phyloP scores from a whole-genome alignment of 2,797 vertebrate species.

The Notoglanidium macrostoma region DNA sequence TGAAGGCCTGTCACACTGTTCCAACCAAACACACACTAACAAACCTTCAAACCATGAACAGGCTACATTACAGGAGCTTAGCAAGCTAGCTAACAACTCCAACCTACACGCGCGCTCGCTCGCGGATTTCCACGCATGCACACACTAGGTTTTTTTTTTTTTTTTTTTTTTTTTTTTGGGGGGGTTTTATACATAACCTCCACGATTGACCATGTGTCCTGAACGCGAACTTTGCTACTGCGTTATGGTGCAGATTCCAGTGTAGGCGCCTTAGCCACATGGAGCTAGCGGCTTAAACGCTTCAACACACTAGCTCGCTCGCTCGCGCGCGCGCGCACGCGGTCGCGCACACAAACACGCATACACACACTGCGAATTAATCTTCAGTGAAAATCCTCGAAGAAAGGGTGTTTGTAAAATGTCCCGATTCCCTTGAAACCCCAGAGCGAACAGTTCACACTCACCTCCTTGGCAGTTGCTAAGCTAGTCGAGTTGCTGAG shows the following conservation, averaged over 20 bases:
- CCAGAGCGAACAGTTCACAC: conserved; percentile 4
- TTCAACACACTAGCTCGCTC: background rate
- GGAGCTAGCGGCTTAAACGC: conserved; percentile 6
- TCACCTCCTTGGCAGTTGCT: conserved; percentile 39
- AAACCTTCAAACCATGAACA: background rate
- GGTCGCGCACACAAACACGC: background rate
- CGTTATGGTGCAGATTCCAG: background rate
- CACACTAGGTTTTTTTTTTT: too few species aligned
- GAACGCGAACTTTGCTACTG: background rate
- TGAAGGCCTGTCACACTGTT: conserved; percentile 62
- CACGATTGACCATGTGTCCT: background rate
- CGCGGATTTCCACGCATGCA: background rate
- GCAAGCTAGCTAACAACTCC: conserved; percentile 3
- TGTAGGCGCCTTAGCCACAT: background rate
- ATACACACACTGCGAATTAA: background rate
- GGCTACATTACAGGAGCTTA: background rate
- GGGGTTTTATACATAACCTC: background rate
- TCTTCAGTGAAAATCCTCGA: background rate
- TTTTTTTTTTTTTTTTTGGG: background rate
- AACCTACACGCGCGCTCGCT: background rate
- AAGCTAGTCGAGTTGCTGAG: conserved; percentile 32
- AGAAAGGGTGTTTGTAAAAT: background rate
- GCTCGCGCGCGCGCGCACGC: background rate
- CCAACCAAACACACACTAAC: conserved; percentile 51
- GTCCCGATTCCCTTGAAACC: background rate